Conservation (phyloP, 92 coral and sea anemone genomes). For the Zoanthus gigantus region DNA sequence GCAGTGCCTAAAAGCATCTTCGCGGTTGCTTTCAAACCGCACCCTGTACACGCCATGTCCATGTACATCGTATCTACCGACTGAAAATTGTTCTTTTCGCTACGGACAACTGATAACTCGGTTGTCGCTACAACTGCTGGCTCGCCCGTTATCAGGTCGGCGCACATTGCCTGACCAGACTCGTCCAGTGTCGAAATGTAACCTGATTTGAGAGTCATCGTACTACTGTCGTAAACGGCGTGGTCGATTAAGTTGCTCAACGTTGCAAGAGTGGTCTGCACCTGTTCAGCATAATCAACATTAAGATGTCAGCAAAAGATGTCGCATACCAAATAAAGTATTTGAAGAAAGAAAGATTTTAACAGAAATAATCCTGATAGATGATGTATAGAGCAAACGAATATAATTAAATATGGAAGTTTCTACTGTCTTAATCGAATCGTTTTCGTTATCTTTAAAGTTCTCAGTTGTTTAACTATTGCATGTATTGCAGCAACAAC, state of each 20-base stretch:
- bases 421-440: too few species aligned
- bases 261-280: constrained; percentile 51
- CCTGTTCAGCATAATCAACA: constrained; percentile 52
- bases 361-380: too few species aligned
- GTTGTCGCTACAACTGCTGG: constrained; percentile 63
- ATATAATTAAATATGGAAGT: too few species aligned
- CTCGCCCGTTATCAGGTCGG: constrained; percentile 72
- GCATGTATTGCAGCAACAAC: too few species aligned
- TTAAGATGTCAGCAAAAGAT: neutral
- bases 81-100: constrained; percentile 59
- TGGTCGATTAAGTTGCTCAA: constrained; percentile 62
- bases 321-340: too few species aligned
- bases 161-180: constrained; percentile 77
- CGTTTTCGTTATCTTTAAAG: too few species aligned
- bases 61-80: constrained; percentile 49
- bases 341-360: too few species aligned
- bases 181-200: constrained; percentile 54
- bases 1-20: constrained; percentile 70
- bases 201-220: constrained; percentile 63
- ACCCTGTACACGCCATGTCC: constrained; percentile 68
- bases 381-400: too few species aligned
- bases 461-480: too few species aligned
- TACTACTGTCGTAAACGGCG: constrained; percentile 48
- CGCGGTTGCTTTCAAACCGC: constrained; percentile 62
- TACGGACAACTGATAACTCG: constrained; percentile 65